These are phyloP conservation scores for Sarcoramphus papa DNA, from an alignment of 2,797 vertebrate genomes.

Conservation along the genomic window DNA sequence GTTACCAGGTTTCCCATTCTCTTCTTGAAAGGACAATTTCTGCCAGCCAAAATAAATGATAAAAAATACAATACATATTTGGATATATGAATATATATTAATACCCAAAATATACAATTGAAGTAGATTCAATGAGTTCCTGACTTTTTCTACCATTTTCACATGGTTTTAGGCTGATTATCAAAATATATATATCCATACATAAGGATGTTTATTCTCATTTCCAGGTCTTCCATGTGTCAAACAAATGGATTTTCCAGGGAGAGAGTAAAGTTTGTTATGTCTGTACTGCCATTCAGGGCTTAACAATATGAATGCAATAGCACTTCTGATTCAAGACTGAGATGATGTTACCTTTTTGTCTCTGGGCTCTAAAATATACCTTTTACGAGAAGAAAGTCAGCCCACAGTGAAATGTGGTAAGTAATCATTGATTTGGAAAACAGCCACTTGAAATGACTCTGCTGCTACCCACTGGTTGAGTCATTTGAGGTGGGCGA, in stretches of 20 bases:
- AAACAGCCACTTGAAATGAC: constrained; percentile 31
- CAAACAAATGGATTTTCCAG: not conserved
- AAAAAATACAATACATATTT: not conserved
- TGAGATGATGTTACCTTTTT: not conserved
- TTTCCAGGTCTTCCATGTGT: not conserved
- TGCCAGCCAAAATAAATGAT: not conserved
- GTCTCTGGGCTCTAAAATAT: not conserved
- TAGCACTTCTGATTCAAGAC: not conserved
- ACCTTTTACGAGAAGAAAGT: constrained; percentile 8
- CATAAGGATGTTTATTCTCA: not conserved
- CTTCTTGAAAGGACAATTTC: not conserved
- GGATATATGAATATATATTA: not conserved
- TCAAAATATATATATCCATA: not conserved
- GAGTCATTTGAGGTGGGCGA: constrained; percentile 53
- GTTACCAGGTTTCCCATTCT: not conserved
- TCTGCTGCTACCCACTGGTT: constrained; percentile 32
- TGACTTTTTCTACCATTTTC: not conserved
- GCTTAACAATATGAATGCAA: not conserved
- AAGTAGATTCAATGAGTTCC: not conserved
- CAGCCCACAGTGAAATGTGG: not conserved
- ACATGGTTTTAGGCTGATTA: not conserved
- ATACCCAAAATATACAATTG: not conserved
- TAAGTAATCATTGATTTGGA: not conserved
- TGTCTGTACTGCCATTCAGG: not conserved
- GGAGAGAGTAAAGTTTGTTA: not conserved